phyloP scores from a whole-genome alignment of 2,888 invertebrate genomes.

The Caenorhabditis imperialis region DNA sequence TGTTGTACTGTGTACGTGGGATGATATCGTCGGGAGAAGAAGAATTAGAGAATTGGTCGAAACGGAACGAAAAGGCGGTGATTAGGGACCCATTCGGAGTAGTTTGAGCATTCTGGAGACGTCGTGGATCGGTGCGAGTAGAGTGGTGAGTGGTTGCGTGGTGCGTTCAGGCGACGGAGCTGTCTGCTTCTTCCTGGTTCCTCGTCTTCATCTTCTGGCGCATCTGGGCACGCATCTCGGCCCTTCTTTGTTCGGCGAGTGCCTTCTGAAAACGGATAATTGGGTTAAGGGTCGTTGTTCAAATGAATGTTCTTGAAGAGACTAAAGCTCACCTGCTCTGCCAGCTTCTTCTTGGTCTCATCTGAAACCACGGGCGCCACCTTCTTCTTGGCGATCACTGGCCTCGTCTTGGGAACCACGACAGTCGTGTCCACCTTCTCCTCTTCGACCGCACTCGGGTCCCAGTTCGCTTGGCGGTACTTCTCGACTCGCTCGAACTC shows the following conservation, averaged over 20 bases:
- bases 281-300: too few relatives aligned
- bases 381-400: conserved; percentile 20
- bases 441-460: conserved; percentile 22
- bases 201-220: conserved; percentile 41
- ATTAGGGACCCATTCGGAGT: not conserved
- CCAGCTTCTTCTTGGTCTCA: conserved; percentile 49
- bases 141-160: conserved; percentile 3
- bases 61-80: not conserved
- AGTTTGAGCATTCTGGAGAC: conserved; percentile 28
- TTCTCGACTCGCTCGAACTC: conserved; percentile 43
- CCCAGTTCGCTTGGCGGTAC: conserved; percentile 37
- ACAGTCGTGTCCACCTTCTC: conserved; percentile 19
- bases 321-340: conserved; percentile 48
- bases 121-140: conserved; percentile 18
- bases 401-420: conserved; percentile 6
- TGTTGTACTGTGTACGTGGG: conserved; percentile 37
- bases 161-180: conserved; percentile 16
- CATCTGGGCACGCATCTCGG: conserved; percentile 52
- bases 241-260: conserved; percentile 43
- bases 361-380: conserved; percentile 33
- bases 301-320: too few relatives aligned
- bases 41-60: conserved; percentile 16
- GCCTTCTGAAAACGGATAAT: conserved; percentile 48
- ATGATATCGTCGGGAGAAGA: conserved; percentile 39
- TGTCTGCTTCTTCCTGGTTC: conserved; percentile 22